Evolutionary conservation across 2,113 vertebrate species (phyloP).

Genomic region (Calidris pugnax): DNA sequence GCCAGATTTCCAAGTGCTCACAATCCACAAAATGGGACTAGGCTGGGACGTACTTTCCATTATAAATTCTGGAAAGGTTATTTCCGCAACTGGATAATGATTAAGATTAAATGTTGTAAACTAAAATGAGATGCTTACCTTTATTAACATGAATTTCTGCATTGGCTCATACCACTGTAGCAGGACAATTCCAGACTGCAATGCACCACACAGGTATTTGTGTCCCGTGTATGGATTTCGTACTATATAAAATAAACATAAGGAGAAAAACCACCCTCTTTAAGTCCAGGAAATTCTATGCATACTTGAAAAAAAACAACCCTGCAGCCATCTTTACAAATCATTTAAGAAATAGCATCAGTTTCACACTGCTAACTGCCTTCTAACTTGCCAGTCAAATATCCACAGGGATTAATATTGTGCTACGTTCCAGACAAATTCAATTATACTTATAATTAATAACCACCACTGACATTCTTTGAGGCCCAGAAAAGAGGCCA

Average conservation of each 20-base stretch:
- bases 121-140: constrained; percentile 74
- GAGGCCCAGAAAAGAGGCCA: neutral
- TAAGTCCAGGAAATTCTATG: neutral
- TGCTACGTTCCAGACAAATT: neutral
- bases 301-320: neutral
- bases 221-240: constrained; percentile 96
- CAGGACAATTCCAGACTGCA: constrained; percentile 95
- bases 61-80: neutral
- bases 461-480: neutral
- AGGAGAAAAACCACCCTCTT: neutral
- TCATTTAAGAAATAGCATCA: neutral
- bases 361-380: neutral
- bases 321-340: neutral
- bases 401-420: neutral
- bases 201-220: constrained; percentile 94
- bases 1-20: neutral
- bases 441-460: neutral
- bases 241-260: constrained; percentile 72
- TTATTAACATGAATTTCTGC: constrained; percentile 99
- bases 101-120: neutral
- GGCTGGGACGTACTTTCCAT: neutral
- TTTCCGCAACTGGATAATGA: neutral
- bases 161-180: constrained; percentile 99
- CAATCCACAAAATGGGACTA: neutral
- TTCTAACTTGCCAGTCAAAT: neutral